Evolutionary conservation across 2,888 invertebrate species (phyloP).

Genomic region (Cactoblastis cactorum): DNA sequence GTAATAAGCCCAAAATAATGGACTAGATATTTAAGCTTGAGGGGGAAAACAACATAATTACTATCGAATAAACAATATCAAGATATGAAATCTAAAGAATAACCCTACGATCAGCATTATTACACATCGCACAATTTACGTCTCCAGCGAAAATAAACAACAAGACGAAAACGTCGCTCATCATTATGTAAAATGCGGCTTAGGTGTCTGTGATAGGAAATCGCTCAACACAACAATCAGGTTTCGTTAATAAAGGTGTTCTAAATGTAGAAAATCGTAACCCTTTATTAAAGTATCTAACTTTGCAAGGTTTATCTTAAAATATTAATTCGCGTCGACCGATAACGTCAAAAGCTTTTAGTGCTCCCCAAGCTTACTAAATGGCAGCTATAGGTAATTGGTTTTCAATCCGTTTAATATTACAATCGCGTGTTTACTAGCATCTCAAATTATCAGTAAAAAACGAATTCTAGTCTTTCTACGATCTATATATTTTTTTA

Average conservation of each 20-base stretch:
- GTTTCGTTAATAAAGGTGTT: not conserved
- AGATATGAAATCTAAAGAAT: not conserved
- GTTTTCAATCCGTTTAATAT: conserved; percentile 9
- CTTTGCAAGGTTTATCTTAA: conserved; percentile 4
- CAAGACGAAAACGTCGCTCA: not conserved
- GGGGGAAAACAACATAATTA: too few species aligned
- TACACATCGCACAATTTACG: not conserved
- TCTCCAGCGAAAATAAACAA: not conserved
- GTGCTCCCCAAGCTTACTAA: conserved; percentile 11
- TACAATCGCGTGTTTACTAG: conserved; percentile 10
- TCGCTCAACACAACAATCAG: not conserved
- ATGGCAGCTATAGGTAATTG: conserved; percentile 3
- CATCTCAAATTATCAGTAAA: not conserved
- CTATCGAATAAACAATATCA: not conserved
- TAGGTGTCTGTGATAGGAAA: not conserved
- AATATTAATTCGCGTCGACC: conserved; percentile 9
- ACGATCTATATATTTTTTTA: conserved; percentile 33
- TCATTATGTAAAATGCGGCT: not conserved
- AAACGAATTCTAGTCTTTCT: conserved; percentile 21
- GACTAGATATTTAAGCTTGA: too few species aligned
- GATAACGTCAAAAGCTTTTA: conserved; percentile 26
- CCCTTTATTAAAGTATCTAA: not conserved
- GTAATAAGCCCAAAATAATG: too few species aligned
- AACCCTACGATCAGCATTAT: not conserved
- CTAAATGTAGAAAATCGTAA: not conserved